A percentile compares a stretch with the other conserved stretches of the same genome.
phyloP scores from a whole-genome alignment of 2,888 invertebrate species.

The Athetis lepigone region DNA sequence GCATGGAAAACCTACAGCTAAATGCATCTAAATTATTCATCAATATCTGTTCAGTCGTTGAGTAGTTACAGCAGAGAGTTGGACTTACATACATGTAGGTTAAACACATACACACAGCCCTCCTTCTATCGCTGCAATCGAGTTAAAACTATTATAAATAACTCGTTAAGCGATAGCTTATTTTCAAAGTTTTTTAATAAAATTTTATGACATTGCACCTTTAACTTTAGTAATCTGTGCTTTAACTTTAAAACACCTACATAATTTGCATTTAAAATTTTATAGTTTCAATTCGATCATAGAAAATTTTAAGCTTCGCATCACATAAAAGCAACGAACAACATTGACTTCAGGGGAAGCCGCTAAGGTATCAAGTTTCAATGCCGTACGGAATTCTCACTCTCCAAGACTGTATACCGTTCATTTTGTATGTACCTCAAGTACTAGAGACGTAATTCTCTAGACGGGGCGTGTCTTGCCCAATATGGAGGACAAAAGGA shows the following conservation, averaged over 20 bases:
- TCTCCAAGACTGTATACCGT: slow-evolving; percentile 21
- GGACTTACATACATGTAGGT: too few relatives aligned
- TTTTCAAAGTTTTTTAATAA: too few relatives aligned
- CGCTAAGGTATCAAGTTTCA: slow-evolving; percentile 45
- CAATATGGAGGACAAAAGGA: slow-evolving; percentile 29
- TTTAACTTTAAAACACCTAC: background rate
- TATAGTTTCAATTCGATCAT: background rate
- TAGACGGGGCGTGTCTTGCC: slow-evolving; percentile 42
- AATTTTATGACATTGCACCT: too few relatives aligned
- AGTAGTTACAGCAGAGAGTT: too few relatives aligned
- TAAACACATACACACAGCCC: too few relatives aligned
- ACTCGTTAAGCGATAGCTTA: too few relatives aligned
- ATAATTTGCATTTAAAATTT: background rate
- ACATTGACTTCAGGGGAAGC: slow-evolving; percentile 23
- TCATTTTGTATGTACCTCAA: slow-evolving; percentile 54
- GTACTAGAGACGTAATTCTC: slow-evolving; percentile 45
- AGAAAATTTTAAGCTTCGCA: background rate
- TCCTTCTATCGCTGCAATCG: too few relatives aligned
- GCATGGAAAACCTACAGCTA: too few relatives aligned
- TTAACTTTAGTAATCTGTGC: too few relatives aligned
- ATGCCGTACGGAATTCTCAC: slow-evolving; percentile 49
- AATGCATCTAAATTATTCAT: too few relatives aligned
- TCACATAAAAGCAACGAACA: slow-evolving; percentile 2
- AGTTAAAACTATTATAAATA: too few relatives aligned
- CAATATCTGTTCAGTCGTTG: too few relatives aligned